A percentile compares a stretch with the other conserved stretches of the same genome.
phyloP scores from a whole-genome alignment of 2,797 vertebrate genomes.

The Alcedo atthis region DNA sequence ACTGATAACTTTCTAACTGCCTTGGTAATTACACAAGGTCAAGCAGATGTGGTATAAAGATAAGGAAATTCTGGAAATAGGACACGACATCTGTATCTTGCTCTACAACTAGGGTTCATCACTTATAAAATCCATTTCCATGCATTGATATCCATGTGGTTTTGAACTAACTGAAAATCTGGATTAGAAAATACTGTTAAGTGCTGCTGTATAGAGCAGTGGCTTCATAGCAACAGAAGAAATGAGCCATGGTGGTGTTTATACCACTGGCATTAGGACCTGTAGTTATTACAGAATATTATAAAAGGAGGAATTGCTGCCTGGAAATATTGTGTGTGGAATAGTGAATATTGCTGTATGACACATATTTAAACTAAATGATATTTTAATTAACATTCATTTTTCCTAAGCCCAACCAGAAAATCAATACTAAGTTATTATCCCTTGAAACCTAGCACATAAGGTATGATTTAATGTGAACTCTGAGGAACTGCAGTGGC shows the following conservation, averaged over 20 bases:
- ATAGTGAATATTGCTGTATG: background rate
- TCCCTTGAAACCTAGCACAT: background rate
- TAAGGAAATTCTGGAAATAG: background rate
- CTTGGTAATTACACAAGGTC: background rate
- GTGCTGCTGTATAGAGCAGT: background rate
- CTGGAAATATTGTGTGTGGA: background rate
- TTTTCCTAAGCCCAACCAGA: background rate
- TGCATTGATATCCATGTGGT: background rate
- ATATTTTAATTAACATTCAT: background rate
- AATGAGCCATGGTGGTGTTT: background rate
- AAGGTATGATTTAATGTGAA: background rate
- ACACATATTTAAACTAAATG: background rate
- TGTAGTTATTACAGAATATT: background rate
- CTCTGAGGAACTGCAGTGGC: background rate
- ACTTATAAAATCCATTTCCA: background rate
- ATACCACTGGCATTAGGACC: background rate
- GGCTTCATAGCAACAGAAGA: background rate
- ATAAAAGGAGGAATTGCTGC: background rate
- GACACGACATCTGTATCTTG: background rate
- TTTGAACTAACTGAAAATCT: background rate
- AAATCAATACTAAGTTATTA: background rate
- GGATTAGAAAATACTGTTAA: background rate
- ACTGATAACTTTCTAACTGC: background rate
- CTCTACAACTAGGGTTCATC: background rate
- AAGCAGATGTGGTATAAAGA: background rate